phyloP scores from a whole-genome alignment of 1,140 invertebrate species.

The Drusus annulatus region DNA sequence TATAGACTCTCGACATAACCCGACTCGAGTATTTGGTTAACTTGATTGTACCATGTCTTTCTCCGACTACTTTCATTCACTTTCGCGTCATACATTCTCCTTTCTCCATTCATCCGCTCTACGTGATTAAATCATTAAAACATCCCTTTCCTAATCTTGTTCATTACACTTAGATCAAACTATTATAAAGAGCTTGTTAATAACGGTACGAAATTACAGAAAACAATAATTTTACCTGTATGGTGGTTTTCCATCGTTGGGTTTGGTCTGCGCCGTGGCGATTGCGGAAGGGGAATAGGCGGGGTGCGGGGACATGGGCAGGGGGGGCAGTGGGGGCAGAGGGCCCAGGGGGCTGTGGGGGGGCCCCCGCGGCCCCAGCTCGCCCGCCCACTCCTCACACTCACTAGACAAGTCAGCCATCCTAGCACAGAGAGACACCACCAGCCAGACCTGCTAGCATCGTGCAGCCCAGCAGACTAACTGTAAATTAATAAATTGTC shows the following conservation, averaged over 20 bases:
- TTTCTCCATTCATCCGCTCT: too few relatives aligned
- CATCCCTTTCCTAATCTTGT: too few relatives aligned
- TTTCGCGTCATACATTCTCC: too few relatives aligned
- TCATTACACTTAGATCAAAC: too few relatives aligned
- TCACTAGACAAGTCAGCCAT: slow-evolving; percentile 46
- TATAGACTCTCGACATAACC: too few relatives aligned
- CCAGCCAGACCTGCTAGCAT: not conserved
- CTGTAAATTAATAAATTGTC: too few relatives aligned
- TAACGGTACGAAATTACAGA: too few relatives aligned
- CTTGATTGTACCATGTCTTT: too few relatives aligned
- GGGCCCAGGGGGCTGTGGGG: slow-evolving; percentile 45
- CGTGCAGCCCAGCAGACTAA: not conserved
- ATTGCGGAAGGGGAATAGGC: not conserved
- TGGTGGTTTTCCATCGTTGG: slow-evolving; percentile 54
- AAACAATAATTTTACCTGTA: slow-evolving; percentile 50
- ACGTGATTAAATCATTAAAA: too few relatives aligned
- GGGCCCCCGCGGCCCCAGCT: slow-evolving; percentile 26
- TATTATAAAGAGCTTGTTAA: too few relatives aligned
- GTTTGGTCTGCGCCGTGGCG: slow-evolving; percentile 2
- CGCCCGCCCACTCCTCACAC: slow-evolving; percentile 46
- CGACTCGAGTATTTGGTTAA: too few relatives aligned
- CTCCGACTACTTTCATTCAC: too few relatives aligned
- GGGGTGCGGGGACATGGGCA: not conserved
- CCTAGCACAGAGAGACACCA: not conserved
- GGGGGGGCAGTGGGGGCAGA: slow-evolving; percentile 15